Conservation (phyloP, 2,113 vertebrate species). For the Entosphenus tridentatus region DNA sequence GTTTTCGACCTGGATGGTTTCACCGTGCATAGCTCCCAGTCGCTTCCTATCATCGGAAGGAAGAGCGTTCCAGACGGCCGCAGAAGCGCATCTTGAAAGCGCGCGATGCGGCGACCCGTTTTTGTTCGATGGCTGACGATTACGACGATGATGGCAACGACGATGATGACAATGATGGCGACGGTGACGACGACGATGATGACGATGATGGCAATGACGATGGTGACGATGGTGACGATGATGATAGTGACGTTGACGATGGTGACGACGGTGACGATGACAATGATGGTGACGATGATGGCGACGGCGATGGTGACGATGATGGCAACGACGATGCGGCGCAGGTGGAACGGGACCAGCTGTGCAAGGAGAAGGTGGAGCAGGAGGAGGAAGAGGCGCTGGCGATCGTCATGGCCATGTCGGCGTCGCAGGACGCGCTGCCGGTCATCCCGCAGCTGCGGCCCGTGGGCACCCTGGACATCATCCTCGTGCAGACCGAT, state of each 20-base stretch:
- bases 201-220: conserved; percentile 36
- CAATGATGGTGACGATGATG: conserved; percentile 9
- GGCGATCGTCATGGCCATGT: conserved; percentile 4
- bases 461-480: background rate
- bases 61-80: no score
- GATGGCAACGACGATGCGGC: conserved; percentile 43
- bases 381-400: conserved; percentile 1
- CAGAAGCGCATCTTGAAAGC: no score
- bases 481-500: conserved; percentile 2
- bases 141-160: no score
- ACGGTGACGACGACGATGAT: conserved; percentile 17
- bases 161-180: no score
- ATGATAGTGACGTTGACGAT: conserved; percentile 17
- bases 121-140: no score
- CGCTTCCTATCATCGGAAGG: no score
- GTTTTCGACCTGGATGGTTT: no score
- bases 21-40: no score
- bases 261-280: conserved; percentile 28
- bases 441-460: background rate
- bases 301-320: conserved; percentile 24
- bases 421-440: background rate
- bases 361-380: conserved; percentile 13
- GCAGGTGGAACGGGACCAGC: conserved; percentile 49
- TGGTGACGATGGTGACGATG: conserved; percentile 27
- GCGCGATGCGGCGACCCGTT: no score